Conservation (phyloP, 2,888 invertebrate genomes). For the Yponomeuta sedellus region DNA sequence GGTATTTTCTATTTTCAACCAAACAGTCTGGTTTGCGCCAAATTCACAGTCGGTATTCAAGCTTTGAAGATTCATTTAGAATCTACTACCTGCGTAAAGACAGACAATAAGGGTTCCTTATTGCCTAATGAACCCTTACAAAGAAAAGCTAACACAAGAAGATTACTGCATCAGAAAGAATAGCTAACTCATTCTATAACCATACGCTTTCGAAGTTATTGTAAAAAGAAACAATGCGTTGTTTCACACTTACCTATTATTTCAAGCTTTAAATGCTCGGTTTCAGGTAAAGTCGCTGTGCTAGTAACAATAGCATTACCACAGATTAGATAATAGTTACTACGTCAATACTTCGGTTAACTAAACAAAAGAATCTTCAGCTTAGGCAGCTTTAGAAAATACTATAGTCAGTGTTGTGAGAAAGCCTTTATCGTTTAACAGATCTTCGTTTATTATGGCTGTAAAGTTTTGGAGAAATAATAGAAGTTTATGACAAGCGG, state of each 20-base stretch:
- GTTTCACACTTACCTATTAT: neutral
- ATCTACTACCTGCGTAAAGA: no score
- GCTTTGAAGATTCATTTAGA: neutral
- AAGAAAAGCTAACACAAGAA: no score
- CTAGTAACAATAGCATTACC: neutral
- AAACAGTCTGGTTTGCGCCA: no score
- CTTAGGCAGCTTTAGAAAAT: neutral
- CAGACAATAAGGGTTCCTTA: no score
- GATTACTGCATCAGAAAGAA: no score
- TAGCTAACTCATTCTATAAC: no score
- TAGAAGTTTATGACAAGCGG: neutral
- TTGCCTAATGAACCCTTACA: no score
- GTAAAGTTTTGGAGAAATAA: neutral
- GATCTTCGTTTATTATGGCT: neutral
- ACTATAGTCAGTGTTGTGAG: neutral
- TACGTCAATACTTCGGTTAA: no score
- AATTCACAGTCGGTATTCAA: no score
- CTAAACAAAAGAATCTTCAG: neutral
- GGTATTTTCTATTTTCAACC: no score
- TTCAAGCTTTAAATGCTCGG: neutral
- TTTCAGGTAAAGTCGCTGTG: neutral
- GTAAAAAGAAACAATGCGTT: neutral
- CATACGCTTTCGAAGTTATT: neutral
- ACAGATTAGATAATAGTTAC: no score
- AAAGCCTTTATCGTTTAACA: neutral